phyloP scores from a whole-genome alignment of 1,140 invertebrate genomes.

The Diorhabda carinulata region DNA sequence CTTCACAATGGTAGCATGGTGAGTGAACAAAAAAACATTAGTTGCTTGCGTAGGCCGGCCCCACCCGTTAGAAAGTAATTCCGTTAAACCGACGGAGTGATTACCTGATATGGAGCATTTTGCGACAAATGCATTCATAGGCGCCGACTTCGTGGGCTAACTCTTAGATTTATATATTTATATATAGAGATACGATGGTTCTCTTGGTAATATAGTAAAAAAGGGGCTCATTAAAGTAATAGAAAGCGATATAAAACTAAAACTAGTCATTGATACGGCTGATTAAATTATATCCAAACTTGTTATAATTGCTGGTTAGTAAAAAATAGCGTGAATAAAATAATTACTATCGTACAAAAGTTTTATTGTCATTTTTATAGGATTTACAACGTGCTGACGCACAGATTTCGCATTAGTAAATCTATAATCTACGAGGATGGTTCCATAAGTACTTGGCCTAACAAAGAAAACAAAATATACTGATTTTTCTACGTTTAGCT shows the following conservation, averaged over 20 bases:
- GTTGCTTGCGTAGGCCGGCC: slow-evolving; percentile 31
- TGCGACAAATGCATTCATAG: slow-evolving; percentile 6
- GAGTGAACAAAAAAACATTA: slow-evolving; percentile 23
- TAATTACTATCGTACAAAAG: too few species aligned
- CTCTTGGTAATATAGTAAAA: neutral
- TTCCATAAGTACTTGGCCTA: too few species aligned
- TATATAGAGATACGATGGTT: neutral
- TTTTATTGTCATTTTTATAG: too few species aligned
- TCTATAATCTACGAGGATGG: too few species aligned
- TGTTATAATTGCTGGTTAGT: neutral
- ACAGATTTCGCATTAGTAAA: too few species aligned
- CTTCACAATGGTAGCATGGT: slow-evolving; percentile 31
- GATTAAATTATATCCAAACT: neutral
- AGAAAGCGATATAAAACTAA: neutral
- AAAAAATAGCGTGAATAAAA: too few species aligned
- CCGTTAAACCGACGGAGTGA: slow-evolving; percentile 23
- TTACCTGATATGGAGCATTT: slow-evolving; percentile 9
- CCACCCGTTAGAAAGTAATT: slow-evolving; percentile 36
- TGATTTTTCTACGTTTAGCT: too few species aligned
- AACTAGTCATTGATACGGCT: neutral
- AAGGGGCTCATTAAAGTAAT: neutral
- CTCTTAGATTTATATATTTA: neutral
- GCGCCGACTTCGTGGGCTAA: neutral
- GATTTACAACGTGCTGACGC: too few species aligned
- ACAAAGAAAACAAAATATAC: too few species aligned